Base-by-base conservation (phyloP, 53 echinoderm and acorn worm genomes). In the Luidia sarsii region DNA sequence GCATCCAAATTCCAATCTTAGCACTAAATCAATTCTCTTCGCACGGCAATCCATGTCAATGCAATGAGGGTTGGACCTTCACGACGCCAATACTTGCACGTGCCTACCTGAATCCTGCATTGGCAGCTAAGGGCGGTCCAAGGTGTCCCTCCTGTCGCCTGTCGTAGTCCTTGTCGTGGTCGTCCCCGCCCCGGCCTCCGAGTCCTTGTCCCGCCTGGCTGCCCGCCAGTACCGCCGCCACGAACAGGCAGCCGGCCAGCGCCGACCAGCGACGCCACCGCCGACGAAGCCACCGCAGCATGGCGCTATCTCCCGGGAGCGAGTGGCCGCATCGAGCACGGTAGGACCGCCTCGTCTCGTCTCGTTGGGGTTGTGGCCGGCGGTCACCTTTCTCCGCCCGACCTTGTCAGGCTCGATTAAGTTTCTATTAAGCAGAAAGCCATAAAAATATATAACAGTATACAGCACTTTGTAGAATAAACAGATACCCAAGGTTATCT, bases 201-300 rank as follows among this genome's bases (percentile, higher is more conserved):
- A 8, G 35, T 4, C 38, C 38, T 35, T 8, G 38, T 64, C 64
- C 16, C n/a, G 3, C 37, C 3, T 21, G n/a, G 36, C 64, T 19
- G 21, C 32, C 32, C 30, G 27, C 31, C 59, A n/a, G 30, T 21
- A 32, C 30, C 28, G 7, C 14, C 10, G 15, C 59, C 46, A 21
- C 4, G 60, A 3, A 45, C 20, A 75, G 18, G n/a, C 39, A 43
- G 61, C 45, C 39, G 33, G 60, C 6, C 39, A 34, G 60, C 75
- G 60, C 25, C 45, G 43, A 60, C 29, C 73, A 55, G 11, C 74
- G 75, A 24, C 74, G 75, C 75, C 75, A 75, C 43, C 75, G 75
- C 59, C 75, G 59, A 18, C 75, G 61, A 60, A 75, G 61, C 75
- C 75, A 75, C 61, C 75, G 75, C 33, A 75, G 16, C 75, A 75